Evolutionary conservation across 2,113 vertebrate species (phyloP).

Genomic region (Noctilio leporinus): DNA sequence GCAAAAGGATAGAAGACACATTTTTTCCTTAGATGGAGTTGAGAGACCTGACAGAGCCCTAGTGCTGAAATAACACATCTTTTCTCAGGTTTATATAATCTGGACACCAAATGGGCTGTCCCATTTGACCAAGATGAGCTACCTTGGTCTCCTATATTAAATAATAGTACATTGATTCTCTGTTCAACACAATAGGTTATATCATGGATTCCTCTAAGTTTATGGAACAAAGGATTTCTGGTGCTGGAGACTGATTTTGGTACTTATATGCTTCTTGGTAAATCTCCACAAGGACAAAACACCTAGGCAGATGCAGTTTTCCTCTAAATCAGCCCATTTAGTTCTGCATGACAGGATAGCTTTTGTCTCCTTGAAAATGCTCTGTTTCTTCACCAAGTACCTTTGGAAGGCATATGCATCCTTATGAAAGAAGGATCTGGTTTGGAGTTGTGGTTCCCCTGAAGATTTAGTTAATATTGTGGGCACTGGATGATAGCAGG

Average conservation of each 20-base stretch:
- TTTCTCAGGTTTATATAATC: background rate
- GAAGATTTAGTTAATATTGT: background rate
- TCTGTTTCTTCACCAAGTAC: background rate
- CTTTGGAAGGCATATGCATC: background rate
- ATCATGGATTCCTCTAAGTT: conserved; percentile 44
- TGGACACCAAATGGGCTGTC: background rate
- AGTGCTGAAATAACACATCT: background rate
- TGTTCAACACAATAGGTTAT: conserved; percentile 11
- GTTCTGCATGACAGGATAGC: background rate
- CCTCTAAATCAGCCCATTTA: conserved; percentile 1
- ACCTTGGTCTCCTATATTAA: conserved; percentile 33
- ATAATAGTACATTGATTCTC: conserved; percentile 48
- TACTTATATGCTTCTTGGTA: conserved; percentile 51
- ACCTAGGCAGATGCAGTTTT: background rate
- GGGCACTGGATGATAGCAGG: background rate
- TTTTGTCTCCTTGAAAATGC: background rate
- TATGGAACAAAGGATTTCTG: conserved; percentile 64
- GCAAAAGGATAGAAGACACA: background rate
- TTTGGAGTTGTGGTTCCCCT: background rate
- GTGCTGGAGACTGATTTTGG: conserved; percentile 61
- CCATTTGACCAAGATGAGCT: background rate
- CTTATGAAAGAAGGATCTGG: background rate
- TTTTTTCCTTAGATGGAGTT: background rate
- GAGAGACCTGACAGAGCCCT: background rate
- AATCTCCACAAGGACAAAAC: conserved; percentile 17